Base-by-base conservation (phyloP, 2,113 vertebrate genomes). In the Callospermophilus lateralis region DNA sequence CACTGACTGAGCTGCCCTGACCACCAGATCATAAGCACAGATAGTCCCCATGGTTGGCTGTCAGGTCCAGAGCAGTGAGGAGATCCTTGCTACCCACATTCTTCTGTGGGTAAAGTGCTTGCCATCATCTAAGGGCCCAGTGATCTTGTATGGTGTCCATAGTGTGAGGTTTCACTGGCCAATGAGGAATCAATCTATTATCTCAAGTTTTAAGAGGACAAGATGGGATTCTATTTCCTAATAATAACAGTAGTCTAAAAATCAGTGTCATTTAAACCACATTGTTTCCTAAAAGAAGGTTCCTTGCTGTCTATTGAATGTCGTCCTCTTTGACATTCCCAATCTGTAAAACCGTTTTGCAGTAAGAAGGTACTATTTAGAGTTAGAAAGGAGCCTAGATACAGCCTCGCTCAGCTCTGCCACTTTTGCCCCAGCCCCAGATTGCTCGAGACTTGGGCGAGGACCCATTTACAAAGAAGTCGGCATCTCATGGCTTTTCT, bases 321-420 rank as follows among this genome's bases (percentile, higher is more conserved):
- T 45, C 70, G 20, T 63, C 34, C 32, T 73, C 51, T 68, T 83
- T 65, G 80, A 61, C 58, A 61, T 70, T 88, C 17, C 42, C n/a
- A 58, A 45, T 34, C 12, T 28, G 65, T 4, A 5, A 92, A 78
- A 77, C 22, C 13, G 16, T 76, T 95, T 55, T 89, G 55, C 32
- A 84, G 51, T 91, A 72, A 93, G 65, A 89, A 90, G 37, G 81
- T 39, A 89, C 30, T n/a, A 84, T 74, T 76, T 80, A 61, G 22
- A 45, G 8, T 61, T 70, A 81, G 67, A 83, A 58, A 51, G 37
- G 28, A 45, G 51, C 77, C 95, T 90, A 70, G 28, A 17, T 51
- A 61, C 20, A 86, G 51, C 12, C 24, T 32, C 24, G 8, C 12
- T 77, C 53, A 22, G 30, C 48, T 6, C 58, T 51, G 42, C 65